phyloP scores from a whole-genome alignment of 2,888 invertebrate species.

The Zygothrica quintamaculata region DNA sequence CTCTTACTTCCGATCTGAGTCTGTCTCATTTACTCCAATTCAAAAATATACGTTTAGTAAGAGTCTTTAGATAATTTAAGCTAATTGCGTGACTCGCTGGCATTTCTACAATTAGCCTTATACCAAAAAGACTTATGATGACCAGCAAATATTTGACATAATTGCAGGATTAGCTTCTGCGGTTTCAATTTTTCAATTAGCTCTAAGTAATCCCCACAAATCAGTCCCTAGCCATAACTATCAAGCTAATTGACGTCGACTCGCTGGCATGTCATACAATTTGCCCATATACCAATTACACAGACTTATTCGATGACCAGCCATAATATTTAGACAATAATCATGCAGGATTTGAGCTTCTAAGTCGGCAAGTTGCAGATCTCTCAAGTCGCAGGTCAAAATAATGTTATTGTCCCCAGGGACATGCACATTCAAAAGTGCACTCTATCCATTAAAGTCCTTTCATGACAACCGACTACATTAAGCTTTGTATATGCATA shows the following conservation, averaged over 20 bases:
- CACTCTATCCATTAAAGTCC: too few relatives aligned
- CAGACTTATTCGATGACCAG: conserved; percentile 58
- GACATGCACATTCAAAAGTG: too few relatives aligned
- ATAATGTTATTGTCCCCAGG: conserved; percentile 47
- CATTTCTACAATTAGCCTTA: conserved; percentile 57
- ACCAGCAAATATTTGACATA: conserved; percentile 64
- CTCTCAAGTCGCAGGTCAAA: conserved; percentile 24
- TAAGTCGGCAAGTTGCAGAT: too few relatives aligned
- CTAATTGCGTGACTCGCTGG: conserved; percentile 74
- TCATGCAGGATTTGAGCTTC: conserved; percentile 38
- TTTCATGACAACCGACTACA: too few relatives aligned
- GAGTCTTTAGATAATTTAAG: conserved; percentile 70
- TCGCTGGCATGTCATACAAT: conserved; percentile 37
- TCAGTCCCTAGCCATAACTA: conserved; percentile 33
- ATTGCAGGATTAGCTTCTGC: conserved; percentile 55
- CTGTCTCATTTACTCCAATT: too few relatives aligned
- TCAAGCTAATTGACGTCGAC: conserved; percentile 26
- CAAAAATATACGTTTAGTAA: background rate
- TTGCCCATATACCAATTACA: conserved; percentile 29
- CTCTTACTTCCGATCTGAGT: too few relatives aligned
- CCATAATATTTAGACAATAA: conserved; percentile 49
- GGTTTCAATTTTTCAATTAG: conserved; percentile 76
- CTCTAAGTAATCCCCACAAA: conserved; percentile 50
- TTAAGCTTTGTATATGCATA: too few relatives aligned
- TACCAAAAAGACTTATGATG: conserved; percentile 65